A percentile compares a stretch with the other conserved stretches of the same genome.
Evolutionary conservation across 2,797 vertebrate genomes (phyloP).

Genomic region (Periparus ater): DNA sequence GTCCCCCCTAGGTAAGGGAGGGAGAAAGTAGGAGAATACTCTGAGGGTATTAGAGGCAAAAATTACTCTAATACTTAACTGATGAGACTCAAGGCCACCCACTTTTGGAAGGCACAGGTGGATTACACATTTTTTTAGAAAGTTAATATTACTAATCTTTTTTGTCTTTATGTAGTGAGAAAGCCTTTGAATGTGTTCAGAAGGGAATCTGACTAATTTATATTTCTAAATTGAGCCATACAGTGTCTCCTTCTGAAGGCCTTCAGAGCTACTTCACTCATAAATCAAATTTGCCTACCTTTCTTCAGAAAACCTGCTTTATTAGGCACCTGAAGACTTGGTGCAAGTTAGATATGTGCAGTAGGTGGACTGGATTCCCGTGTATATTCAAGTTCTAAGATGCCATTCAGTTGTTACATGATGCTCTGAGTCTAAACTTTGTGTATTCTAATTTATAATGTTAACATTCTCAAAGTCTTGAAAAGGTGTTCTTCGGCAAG

Average conservation of each 20-base stretch:
- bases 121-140: not conserved
- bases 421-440: not conserved
- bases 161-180: constrained; percentile 33
- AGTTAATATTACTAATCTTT: constrained; percentile 18
- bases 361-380: constrained; percentile 32
- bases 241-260: constrained; percentile 30
- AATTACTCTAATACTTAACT: not conserved
- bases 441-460: not conserved
- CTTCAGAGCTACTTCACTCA: constrained; percentile 20
- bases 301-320: constrained; percentile 48
- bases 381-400: constrained; percentile 15
- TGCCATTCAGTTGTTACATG: not conserved
- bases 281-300: constrained; percentile 60
- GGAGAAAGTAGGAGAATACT: not conserved
- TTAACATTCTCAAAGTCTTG: not conserved
- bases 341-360: not conserved
- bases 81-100: not conserved
- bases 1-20: not conserved
- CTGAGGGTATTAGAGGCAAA: not conserved
- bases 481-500: not conserved
- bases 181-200: constrained; percentile 38
- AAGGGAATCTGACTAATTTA: constrained; percentile 44
- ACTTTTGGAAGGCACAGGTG: not conserved
- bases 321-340: constrained; percentile 17
- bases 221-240: constrained; percentile 36